Base-by-base conservation (phyloP, 92 coral and sea anemone genomes). In the Paragorgia papillata region DNA sequence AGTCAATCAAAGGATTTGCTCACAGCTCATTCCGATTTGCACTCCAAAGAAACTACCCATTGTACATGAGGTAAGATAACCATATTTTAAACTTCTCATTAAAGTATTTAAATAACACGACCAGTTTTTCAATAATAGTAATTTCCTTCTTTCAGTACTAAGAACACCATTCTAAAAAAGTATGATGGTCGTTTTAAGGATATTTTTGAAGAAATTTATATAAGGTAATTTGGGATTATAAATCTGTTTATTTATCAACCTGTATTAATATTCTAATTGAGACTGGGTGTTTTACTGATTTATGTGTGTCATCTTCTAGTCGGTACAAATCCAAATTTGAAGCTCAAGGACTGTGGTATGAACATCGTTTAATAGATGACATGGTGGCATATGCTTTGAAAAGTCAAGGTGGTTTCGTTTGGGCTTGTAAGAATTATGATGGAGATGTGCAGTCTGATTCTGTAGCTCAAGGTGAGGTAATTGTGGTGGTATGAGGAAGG, bases 391-490 rank as follows among this genome's bases (percentile, higher is more conserved):
- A 84, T 80, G 99, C 97, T 9, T 74, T 95, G 62, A 95, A 95
- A 79, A 88, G 89, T 44, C 97, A 95, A 7, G 99, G 99, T 31
- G 99, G 99, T 60, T 95, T 95, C 73, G 86, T 95, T 74, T 95
- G 99, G 99, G 99, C 99, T 2, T 95, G 99, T 86, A 95, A 95
- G 75, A 95, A 95, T 76, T 95, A 95, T 61, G 99, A 95, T 69
- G 99, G 99, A 0, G 99, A 95, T 91, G 99, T 95, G 2, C 99
- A 95, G 58, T 95, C 99, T 0, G 99, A 95, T 75, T 91, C 99
- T 56, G 92, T 95, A 5, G 99, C 99, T 20, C 99, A 95, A 91
- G 99, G 99, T 92, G 69, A 32, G 75, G 2, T 46, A 37, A 10
- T 10, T 37, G 43, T 37, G 43, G 43, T 10, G 4, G n/a, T 46